Evolutionary conservation across 1,140 invertebrate species (phyloP), one percentile per base, ranked within the genome.

Genomic region (Drosophila repletoides): DNA sequence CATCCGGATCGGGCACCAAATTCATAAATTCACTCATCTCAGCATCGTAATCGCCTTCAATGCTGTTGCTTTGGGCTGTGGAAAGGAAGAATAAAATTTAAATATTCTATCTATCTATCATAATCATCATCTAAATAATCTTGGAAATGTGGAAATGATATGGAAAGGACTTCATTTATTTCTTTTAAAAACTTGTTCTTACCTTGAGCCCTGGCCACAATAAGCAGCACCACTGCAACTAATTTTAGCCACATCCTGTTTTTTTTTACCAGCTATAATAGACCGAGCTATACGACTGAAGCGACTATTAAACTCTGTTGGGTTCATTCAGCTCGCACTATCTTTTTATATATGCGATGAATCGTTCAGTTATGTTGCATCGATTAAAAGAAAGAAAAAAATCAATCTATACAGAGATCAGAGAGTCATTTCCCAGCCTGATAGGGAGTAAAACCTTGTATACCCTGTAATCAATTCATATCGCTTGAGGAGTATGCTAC

Each of bases 1-100:
- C 64, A 5, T 72, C 71, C 0, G 72, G 53, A 31, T 79, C 53
- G 0, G 66, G 53, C 15, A 84, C 17, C 2, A 21, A 10, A 7
- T 43, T 51, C 79, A 84, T 84, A 31, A 84, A 84, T 5, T 71
- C 74, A 2, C 40, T 43, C 79, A 84, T 86, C 66, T 84, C 80
- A 0, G 5, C 10, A 2, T 64, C 79, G 22, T 84, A 84, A 33
- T 36, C 49, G 0, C n/a, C 53, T 6, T 61, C 70, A 6, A 65
- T 17, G 5, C 9, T 14, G 12, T 55, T 69, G 10, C 59, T 33
- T 34, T 66, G 64, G 29, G 40, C 79, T 81, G 15, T 7, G 34
- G 10, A 1, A 14, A 14, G 4, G 12, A 3, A 17, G 5, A 26
- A n/a, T n/a, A n/a, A n/a, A n/a, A n/a, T n/a, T n/a, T n/a, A n/a